Conservation (phyloP, 2,888 invertebrate genomes). For the Drymonia ruficornis region DNA sequence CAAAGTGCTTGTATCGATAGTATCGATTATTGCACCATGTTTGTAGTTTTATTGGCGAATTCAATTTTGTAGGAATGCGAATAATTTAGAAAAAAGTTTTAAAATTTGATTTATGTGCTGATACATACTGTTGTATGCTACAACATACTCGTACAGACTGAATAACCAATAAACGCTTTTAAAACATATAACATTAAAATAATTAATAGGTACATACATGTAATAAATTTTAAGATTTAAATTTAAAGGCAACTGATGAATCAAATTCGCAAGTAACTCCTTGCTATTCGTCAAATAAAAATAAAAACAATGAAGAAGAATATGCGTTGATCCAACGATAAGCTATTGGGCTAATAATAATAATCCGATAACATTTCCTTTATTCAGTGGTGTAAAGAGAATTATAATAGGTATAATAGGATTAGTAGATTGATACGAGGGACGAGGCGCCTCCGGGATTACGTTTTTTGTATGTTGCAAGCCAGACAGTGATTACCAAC, state of each 20-base stretch:
- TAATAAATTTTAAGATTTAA: neutral
- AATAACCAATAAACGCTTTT: constrained; percentile 33
- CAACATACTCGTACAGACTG: constrained; percentile 28
- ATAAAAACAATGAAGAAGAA: constrained; percentile 11
- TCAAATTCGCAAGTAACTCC: neutral
- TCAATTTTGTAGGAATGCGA: constrained; percentile 21
- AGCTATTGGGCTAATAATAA: constrained; percentile 25
- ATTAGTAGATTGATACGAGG: constrained; percentile 37
- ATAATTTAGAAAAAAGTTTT: constrained; percentile 19
- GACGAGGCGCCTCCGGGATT: constrained; percentile 49
- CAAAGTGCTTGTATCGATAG: constrained; percentile 24
- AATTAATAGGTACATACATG: no score
- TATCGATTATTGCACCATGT: constrained; percentile 28
- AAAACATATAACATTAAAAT: constrained; percentile 16
- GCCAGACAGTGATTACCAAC: constrained; percentile 40
- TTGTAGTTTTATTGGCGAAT: constrained; percentile 38
- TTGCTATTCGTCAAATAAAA: neutral
- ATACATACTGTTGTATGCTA: constrained; percentile 14
- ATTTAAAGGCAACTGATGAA: neutral
- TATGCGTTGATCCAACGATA: constrained; percentile 31
- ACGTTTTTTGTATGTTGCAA: constrained; percentile 44
- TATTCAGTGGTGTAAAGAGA: constrained; percentile 22
- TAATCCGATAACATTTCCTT: constrained; percentile 32
- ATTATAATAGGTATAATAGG: constrained; percentile 49
- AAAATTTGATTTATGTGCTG: constrained; percentile 29